phyloP scores from a whole-genome alignment of 2,888 invertebrate species.

The Diogma glabrata region DNA sequence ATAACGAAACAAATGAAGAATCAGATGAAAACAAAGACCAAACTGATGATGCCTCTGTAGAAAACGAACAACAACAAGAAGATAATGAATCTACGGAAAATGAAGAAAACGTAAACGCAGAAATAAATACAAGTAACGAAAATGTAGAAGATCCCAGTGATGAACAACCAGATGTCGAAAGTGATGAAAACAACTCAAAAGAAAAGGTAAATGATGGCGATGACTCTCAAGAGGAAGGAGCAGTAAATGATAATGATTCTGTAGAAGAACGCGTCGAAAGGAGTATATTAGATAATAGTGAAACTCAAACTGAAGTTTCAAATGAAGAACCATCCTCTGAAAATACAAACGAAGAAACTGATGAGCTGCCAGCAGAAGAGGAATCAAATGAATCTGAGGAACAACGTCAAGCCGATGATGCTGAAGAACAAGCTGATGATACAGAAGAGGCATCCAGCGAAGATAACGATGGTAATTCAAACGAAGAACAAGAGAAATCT shows the following conservation, averaged over 20 bases:
- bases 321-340: constrained; percentile 17
- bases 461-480: constrained; percentile 21
- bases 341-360: constrained; percentile 23
- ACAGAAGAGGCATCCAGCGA: constrained; percentile 20
- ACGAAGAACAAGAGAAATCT: constrained; percentile 25
- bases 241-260: constrained; percentile 17
- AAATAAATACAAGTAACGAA: constrained; percentile 19
- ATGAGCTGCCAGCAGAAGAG: constrained; percentile 20
- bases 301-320: constrained; percentile 33
- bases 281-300: constrained; percentile 14
- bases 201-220: constrained; percentile 17
- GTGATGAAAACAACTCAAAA: constrained; percentile 21
- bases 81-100: constrained; percentile 28
- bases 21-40: background rate
- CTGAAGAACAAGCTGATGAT: constrained; percentile 26
- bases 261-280: constrained; percentile 21
- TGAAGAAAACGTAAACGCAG: constrained; percentile 37
- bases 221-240: constrained; percentile 18
- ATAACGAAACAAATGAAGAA: constrained; percentile 6
- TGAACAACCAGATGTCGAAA: constrained; percentile 21
- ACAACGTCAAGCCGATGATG: constrained; percentile 35
- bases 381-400: constrained; percentile 17
- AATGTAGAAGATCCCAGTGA: constrained; percentile 23
- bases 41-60: constrained; percentile 8
- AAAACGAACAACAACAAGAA: constrained; percentile 9